Conservation (phyloP, 92 coral and sea anemone species). For the Pocillopora meandrina region DNA sequence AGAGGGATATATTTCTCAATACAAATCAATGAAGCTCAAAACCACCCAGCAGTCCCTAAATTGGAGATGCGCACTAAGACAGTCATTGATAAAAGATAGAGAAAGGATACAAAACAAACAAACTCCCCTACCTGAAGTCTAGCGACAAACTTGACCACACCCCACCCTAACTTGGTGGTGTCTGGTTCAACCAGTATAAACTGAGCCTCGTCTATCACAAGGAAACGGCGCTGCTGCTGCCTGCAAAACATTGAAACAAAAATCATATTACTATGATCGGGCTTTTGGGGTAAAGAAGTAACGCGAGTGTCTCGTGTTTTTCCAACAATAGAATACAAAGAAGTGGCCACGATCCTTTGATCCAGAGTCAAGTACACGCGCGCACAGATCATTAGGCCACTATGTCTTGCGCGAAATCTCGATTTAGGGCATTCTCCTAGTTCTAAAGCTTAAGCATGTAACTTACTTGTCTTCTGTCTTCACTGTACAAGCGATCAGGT, state of each 20-base stretch:
- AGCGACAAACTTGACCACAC: constrained; percentile 99
- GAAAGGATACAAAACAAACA: not conserved
- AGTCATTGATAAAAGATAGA: not conserved
- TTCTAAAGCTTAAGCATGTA: not conserved
- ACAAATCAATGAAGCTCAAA: too few relatives aligned
- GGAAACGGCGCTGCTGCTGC: constrained; percentile 91
- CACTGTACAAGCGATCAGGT: constrained; percentile 93
- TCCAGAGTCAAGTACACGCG: too few relatives aligned
- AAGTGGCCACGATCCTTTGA: too few relatives aligned
- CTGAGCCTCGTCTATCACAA: constrained; percentile 99
- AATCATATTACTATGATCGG: not conserved
- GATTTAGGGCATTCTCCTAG: too few relatives aligned
- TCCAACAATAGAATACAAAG: too few relatives aligned
- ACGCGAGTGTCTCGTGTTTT: too few relatives aligned
- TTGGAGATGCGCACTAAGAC: not conserved
- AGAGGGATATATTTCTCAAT: too few relatives aligned
- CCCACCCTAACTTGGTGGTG: constrained; percentile 98
- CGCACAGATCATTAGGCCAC: too few relatives aligned
- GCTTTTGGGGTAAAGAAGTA: too few relatives aligned
- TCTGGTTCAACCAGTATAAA: constrained; percentile 98
- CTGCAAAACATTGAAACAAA: constrained; percentile 19
- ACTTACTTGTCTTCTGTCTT: constrained; percentile 91
- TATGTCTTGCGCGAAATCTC: too few relatives aligned
- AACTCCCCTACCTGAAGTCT: constrained; percentile 76
- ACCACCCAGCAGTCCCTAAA: too few relatives aligned